These are phyloP conservation scores for Psettodes erumei DNA, from an alignment of 2,113 vertebrate species.

Conservation along the genomic window DNA sequence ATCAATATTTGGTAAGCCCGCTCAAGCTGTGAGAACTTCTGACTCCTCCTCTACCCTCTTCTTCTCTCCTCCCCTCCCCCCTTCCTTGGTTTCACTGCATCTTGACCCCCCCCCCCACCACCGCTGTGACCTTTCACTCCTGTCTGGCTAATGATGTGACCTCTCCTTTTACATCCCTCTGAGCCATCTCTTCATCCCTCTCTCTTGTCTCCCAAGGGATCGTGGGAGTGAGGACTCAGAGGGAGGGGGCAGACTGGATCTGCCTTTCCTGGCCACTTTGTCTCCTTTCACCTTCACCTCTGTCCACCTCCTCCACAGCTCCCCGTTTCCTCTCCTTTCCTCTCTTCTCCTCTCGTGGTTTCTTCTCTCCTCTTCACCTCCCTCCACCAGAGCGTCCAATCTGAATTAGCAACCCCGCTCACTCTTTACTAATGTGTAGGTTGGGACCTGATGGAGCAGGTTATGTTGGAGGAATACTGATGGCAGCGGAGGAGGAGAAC, in stretches of 20 bases:
- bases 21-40: constrained; percentile 49
- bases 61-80: constrained; percentile 11
- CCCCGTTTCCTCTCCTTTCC: neutral
- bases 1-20: constrained; percentile 58
- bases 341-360: constrained; percentile 10
- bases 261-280: constrained; percentile 41
- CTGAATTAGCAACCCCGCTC: constrained; percentile 53
- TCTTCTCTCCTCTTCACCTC: constrained; percentile 20
- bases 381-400: constrained; percentile 32
- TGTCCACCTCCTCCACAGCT: constrained; percentile 12
- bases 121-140: constrained; percentile 55
- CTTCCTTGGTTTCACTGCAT: constrained; percentile 28
- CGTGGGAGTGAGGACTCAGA: constrained; percentile 34
- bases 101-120: constrained; percentile 1
- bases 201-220: constrained; percentile 56
- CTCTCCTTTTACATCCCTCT: constrained; percentile 34
- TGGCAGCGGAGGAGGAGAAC: constrained; percentile 34
- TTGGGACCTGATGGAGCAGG: constrained; percentile 46
- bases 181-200: constrained; percentile 30
- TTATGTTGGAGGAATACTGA: constrained; percentile 65
- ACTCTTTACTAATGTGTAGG: constrained; percentile 62
- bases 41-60: constrained; percentile 1
- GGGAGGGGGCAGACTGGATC: constrained; percentile 36
- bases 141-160: constrained; percentile 68
- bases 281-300: constrained; percentile 67